phyloP scores from a whole-genome alignment of 2,797 vertebrate genomes.

The Sebastes ruberrimus region DNA sequence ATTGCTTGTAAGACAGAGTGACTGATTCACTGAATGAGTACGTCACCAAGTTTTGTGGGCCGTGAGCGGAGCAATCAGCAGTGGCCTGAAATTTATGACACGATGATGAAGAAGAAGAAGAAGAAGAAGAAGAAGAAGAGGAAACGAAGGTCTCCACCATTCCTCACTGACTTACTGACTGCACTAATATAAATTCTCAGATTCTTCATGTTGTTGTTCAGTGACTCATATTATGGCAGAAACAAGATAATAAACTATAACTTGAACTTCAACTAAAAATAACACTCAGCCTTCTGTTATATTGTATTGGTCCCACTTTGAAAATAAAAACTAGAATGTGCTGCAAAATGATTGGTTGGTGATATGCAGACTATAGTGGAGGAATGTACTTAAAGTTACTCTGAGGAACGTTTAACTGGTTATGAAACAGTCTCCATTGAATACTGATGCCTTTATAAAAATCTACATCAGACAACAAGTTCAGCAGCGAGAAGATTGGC shows the following conservation, averaged over 20 bases:
- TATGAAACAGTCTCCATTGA: too few relatives aligned
- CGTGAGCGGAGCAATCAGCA: constrained; percentile 12
- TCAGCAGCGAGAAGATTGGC: too few relatives aligned
- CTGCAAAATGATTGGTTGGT: too few relatives aligned
- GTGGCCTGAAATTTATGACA: constrained; percentile 18
- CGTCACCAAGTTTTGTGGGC: not conserved
- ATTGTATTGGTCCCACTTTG: not conserved
- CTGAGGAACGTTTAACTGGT: too few relatives aligned
- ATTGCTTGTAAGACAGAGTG: not conserved
- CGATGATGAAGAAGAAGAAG: not conserved
- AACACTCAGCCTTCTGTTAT: not conserved
- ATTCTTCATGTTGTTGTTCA: not conserved
- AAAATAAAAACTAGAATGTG: not conserved
- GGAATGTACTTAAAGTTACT: too few relatives aligned
- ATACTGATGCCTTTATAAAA: not conserved
- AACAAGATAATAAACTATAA: not conserved
- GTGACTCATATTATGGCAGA: not conserved
- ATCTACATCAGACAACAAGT: too few relatives aligned
- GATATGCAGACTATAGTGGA: too few relatives aligned
- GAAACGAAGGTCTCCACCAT: not conserved
- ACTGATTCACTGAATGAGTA: constrained; percentile 30
- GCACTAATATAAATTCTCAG: not conserved
- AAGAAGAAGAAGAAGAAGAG: not conserved
- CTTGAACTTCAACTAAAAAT: not conserved
- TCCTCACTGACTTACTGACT: not conserved